Percentiles rank a stretch among this genome's conserved stretches.
Evolutionary conservation across 2,797 vertebrate genomes (phyloP).

Genomic region (Aeoliscus strigatus): DNA sequence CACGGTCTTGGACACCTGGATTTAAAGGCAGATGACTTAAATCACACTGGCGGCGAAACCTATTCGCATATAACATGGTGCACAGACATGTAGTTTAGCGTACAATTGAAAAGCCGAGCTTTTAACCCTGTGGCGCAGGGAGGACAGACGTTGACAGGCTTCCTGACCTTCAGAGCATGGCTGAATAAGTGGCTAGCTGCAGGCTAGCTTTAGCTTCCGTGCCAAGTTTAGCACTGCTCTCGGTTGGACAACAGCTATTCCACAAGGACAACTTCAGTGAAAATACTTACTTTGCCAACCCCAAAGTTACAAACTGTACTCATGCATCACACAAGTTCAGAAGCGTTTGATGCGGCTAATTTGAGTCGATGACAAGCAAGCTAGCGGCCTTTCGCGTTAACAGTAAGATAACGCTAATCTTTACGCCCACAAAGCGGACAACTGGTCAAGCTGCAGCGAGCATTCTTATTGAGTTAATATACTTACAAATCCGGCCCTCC

Average conservation of each 20-base stretch:
- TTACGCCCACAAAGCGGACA: conserved; percentile 35
- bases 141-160: conserved; percentile 49
- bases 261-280: conserved; percentile 39
- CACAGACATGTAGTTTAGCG: background rate
- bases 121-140: conserved; percentile 1
- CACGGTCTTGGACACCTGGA: conserved; percentile 85
- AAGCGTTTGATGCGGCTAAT: background rate
- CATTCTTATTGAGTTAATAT: background rate
- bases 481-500: conserved; percentile 86
- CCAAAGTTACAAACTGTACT: rapidly evolving
- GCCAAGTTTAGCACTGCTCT: conserved; percentile 26
- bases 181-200: conserved; percentile 51
- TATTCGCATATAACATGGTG: rapidly evolving
- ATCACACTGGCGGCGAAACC: background rate
- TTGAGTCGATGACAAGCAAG: conserved; percentile 4
- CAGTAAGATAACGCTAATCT: conserved; percentile 58
- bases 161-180: conserved; percentile 74
- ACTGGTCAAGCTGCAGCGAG: background rate
- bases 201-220: conserved; percentile 36
- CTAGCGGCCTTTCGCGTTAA: conserved; percentile 61
- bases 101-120: background rate
- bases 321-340: rapidly evolving
- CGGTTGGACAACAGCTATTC: conserved; percentile 2
- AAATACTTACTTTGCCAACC: background rate
- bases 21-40: conserved; percentile 5